These are phyloP conservation scores for Ctenochaetus hawaiiensis DNA, from an alignment of 2,797 vertebrate genomes.

Conservation along the genomic window DNA sequence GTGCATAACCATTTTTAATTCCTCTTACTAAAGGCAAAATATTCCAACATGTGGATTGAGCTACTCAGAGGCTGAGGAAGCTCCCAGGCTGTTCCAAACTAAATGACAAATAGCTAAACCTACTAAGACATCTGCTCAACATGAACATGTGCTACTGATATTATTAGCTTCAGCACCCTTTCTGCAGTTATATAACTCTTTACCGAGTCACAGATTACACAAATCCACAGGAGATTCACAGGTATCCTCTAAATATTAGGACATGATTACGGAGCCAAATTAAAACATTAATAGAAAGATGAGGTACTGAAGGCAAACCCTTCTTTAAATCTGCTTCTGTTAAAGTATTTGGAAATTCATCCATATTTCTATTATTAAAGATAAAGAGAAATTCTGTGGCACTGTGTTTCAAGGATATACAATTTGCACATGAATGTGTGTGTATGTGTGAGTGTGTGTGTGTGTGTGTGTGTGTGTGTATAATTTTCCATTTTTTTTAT, in stretches of 20 bases:
- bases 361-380: too few relatives aligned
- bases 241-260: neutral
- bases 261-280: neutral
- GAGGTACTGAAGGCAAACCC: neutral
- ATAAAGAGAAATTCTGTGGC: too few relatives aligned
- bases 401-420: too few relatives aligned
- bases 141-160: neutral
- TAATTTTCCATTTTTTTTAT: too few relatives aligned
- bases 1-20: neutral
- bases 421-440: too few relatives aligned
- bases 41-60: neutral
- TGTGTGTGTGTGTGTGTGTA: too few relatives aligned
- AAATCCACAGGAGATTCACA: neutral
- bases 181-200: neutral
- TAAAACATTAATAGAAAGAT: neutral
- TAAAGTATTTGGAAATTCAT: too few relatives aligned
- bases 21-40: neutral
- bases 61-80: neutral
- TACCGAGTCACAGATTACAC: neutral
- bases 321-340: neutral
- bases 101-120: neutral
- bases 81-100: neutral
- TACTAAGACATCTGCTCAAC: neutral
- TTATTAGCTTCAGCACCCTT: constrained; percentile 5
- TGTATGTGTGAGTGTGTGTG: too few relatives aligned